These are phyloP conservation scores for Neocrepidodera transversa DNA, from an alignment of 2,888 invertebrate genomes.

Conservation along the genomic window DNA sequence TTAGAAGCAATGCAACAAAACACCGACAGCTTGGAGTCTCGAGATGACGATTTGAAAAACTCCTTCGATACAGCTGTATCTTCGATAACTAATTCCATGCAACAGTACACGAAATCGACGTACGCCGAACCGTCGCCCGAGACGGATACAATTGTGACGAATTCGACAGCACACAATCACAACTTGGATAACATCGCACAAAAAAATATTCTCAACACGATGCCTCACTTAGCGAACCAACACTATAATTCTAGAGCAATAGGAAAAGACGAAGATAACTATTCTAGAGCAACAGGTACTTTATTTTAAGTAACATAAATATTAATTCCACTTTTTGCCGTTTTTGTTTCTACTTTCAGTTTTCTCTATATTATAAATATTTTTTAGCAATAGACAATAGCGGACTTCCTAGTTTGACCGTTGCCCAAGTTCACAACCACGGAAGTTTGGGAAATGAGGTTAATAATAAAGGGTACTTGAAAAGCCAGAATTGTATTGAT, in stretches of 20 bases:
- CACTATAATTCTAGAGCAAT: constrained; percentile 49
- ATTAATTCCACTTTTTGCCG: not conserved
- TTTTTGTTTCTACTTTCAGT: not conserved
- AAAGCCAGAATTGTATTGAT: constrained; percentile 62
- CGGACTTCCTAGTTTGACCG: constrained; percentile 47
- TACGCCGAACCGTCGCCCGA: constrained; percentile 39
- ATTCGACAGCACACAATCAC: constrained; percentile 30
- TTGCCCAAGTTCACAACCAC: constrained; percentile 48
- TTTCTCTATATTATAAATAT: too few relatives aligned
- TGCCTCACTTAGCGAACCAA: constrained; percentile 41
- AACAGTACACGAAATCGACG: constrained; percentile 53
- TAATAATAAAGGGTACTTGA: constrained; percentile 39
- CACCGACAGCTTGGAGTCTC: constrained; percentile 64
- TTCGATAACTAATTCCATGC: constrained; percentile 58
- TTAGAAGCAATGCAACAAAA: constrained; percentile 57
- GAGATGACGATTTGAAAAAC: constrained; percentile 65
- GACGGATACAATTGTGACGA: constrained; percentile 22
- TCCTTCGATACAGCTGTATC: constrained; percentile 66
- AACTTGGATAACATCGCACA: constrained; percentile 39
- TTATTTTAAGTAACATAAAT: too few relatives aligned
- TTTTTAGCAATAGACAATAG: constrained; percentile 21
- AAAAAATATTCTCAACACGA: constrained; percentile 35
- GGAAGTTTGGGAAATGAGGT: constrained; percentile 35
- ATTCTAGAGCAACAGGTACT: constrained; percentile 1
- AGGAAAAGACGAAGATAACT: constrained; percentile 26